Base-by-base conservation (phyloP, 2,113 vertebrate genomes). In the Ranitomeya variabilis region DNA sequence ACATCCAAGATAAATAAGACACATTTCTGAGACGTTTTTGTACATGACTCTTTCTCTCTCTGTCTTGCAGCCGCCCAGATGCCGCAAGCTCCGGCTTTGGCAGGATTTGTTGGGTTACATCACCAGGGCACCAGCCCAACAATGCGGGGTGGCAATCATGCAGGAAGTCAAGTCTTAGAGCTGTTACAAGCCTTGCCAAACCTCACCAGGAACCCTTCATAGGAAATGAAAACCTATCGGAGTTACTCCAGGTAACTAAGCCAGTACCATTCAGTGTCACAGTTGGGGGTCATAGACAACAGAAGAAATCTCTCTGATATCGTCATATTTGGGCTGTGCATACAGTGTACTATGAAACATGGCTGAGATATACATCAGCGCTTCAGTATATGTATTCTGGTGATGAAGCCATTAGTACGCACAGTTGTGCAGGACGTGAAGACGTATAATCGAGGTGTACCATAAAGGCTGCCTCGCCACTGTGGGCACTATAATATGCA, bases 21-120 rank as follows among this genome's bases (percentile, higher is more conserved):
- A 83, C 21, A 67, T 67, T 83, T 83, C 21, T 83, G n/a, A 62
- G 79, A 81, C n/a, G 13, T 80, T 83, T 83, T 67, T 69, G 64
- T 83, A 64, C 64, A 26, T 83, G 81, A n/a, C 18, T 67, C 23
- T 76, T 45, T 52, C 45, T 14, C 9, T 26, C n/a, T 54, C 62
- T 23, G 37, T 4, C 16, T 52, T 55, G 64, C 82, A 23, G 64
- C 64, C 82, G n/a, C 64, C 62, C 64, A 23, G 14, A 83, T 83
- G 82, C 21, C 64, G 10, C 82, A 84, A 71, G 64, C 82, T 83
- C n/a, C 62, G 59, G 79, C 54, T 37, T 81, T 81, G 79, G 79
- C 79, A 62, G 79, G 55, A 81, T 51, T 84, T n/a, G 66, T 23
- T 6, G 5, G 45, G 64, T 84, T 67, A 84, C 82, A 84, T 71